phyloP scores from a whole-genome alignment of 1,140 invertebrate genomes.

The Sitobion miscanthi region DNA sequence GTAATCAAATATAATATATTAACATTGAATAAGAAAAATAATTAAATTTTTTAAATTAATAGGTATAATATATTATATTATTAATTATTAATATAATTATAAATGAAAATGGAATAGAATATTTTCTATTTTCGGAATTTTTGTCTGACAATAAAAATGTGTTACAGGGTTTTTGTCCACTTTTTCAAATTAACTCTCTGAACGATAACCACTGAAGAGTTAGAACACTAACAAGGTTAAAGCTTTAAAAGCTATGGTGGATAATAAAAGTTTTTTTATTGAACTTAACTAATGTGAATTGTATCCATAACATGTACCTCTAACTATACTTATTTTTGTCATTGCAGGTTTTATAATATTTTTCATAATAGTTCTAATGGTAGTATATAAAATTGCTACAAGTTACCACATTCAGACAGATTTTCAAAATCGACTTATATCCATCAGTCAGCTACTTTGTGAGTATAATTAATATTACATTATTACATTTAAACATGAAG shows the following conservation, averaged over 20 bases:
- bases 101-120: too few species aligned
- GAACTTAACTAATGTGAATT: background rate
- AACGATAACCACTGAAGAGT: too few species aligned
- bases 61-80: too few species aligned
- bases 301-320: background rate
- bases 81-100: too few species aligned
- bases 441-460: slow-evolving; percentile 44
- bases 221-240: too few species aligned
- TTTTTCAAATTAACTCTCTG: too few species aligned
- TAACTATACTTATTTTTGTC: background rate
- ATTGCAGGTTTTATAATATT: slow-evolving; percentile 26
- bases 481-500: background rate
- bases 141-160: too few species aligned
- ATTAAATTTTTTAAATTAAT: too few species aligned
- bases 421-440: slow-evolving; percentile 37
- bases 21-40: too few species aligned
- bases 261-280: background rate
- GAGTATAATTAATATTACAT: background rate
- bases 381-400: slow-evolving; percentile 14
- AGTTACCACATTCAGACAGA: slow-evolving; percentile 39
- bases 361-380: slow-evolving; percentile 8
- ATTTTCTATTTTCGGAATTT: too few species aligned
- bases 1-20: too few species aligned
- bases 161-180: too few species aligned
- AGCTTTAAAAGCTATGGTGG: background rate